These are phyloP conservation scores for Stylophora pistillata DNA, from an alignment of 64 coral and sea anemone species.

Conservation along the genomic window DNA sequence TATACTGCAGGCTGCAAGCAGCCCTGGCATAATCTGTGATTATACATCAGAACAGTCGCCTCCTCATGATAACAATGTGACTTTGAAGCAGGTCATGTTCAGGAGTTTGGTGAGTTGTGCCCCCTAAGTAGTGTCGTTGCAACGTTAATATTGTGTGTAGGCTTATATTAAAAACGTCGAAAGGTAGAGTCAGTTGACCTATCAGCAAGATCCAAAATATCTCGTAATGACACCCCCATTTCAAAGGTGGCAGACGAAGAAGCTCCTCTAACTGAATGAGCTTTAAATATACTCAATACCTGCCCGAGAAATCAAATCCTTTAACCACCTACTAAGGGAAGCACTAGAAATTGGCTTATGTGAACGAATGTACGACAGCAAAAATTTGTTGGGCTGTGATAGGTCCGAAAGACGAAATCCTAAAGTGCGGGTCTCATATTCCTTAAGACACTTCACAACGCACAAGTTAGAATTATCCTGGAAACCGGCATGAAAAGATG, in stretches of 20 bases:
- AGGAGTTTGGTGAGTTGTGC: neutral
- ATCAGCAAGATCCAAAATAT: constrained; percentile 62
- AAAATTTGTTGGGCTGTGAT: constrained; percentile 40
- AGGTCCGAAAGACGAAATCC: neutral
- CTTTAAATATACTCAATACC: constrained; percentile 76
- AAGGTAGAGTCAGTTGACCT: constrained; percentile 59
- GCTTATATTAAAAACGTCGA: constrained; percentile 45
- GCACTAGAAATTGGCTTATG: constrained; percentile 60
- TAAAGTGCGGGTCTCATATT: constrained; percentile 24
- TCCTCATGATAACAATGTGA: constrained; percentile 28
- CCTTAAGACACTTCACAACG: constrained; percentile 39
- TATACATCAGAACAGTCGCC: constrained; percentile 48
- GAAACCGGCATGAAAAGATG: constrained; percentile 57
- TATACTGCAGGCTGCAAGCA: constrained; percentile 56
- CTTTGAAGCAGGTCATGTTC: constrained; percentile 24
- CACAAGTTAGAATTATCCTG: constrained; percentile 58
- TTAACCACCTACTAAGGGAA: constrained; percentile 56
- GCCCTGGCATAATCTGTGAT: constrained; percentile 70
- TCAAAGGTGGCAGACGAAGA: constrained; percentile 34
- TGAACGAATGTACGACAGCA: constrained; percentile 57
- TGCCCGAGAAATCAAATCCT: constrained; percentile 55
- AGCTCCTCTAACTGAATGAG: constrained; percentile 62
- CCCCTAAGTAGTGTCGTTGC: constrained; percentile 2
- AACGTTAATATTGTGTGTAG: constrained; percentile 20
- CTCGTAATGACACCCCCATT: constrained; percentile 27